Percentiles rank a stretch among this genome's conserved stretches.
phyloP scores from a whole-genome alignment of 2,888 invertebrate genomes.

The Frankliniella fusca region DNA sequence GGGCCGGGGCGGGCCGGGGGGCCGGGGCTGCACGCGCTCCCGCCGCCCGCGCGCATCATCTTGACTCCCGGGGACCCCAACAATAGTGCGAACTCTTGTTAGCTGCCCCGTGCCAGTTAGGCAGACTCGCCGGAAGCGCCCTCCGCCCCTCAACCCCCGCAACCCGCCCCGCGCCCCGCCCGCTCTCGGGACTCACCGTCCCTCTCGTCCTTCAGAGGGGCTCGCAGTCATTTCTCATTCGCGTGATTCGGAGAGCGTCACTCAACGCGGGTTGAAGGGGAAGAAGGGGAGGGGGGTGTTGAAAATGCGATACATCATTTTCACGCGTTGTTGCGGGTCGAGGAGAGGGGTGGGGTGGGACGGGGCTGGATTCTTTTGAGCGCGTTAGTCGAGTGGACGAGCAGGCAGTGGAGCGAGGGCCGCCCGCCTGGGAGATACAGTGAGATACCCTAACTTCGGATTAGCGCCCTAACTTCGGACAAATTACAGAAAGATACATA shows the following conservation, averaged over 20 bases:
- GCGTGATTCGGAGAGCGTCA: neutral
- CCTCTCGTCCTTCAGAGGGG: neutral
- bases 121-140: neutral
- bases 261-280: neutral
- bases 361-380: neutral
- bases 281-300: no score
- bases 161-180: neutral
- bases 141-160: neutral
- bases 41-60: neutral
- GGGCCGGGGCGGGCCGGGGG: neutral
- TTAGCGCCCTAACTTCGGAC: no score
- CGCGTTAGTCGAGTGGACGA: neutral
- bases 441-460: no score
- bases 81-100: slow-evolving; percentile 24
- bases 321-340: neutral
- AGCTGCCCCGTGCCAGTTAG: neutral
- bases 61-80: neutral
- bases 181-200: neutral
- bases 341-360: no score
- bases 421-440: neutral
- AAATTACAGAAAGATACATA: no score
- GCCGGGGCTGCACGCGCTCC: neutral
- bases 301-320: neutral
- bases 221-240: slow-evolving; percentile 13
- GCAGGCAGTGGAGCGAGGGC: neutral